Conservation (phyloP, 2,888 invertebrate species). For the Agriotes lineatus region DNA sequence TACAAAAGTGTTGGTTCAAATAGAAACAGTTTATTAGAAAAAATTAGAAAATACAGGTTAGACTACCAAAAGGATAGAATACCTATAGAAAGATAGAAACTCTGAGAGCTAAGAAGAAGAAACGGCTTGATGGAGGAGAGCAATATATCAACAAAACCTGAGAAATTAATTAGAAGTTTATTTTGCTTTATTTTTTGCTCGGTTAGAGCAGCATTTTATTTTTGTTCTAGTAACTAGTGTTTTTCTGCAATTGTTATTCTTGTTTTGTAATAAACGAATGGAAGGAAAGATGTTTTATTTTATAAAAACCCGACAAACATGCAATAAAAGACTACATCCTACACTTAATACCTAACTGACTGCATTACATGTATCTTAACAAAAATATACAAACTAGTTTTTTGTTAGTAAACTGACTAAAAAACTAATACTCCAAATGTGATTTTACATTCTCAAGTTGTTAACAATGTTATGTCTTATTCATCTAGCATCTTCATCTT, state of each 20-base stretch:
- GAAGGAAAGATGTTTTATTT: too few relatives aligned
- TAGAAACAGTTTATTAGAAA: not conserved
- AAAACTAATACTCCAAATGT: not conserved
- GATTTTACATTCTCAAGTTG: not conserved
- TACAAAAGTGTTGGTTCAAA: not conserved
- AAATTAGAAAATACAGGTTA: not conserved
- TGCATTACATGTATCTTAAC: too few relatives aligned
- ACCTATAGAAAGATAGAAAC: not conserved
- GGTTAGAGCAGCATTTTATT: too few relatives aligned
- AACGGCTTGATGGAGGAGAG: not conserved
- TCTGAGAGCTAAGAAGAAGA: not conserved
- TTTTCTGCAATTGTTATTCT: too few relatives aligned
- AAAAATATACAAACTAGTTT: too few relatives aligned
- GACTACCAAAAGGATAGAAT: not conserved
- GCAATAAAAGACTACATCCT: too few relatives aligned
- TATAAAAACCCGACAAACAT: too few relatives aligned
- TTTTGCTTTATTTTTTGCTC: too few relatives aligned
- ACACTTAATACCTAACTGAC: too few relatives aligned
- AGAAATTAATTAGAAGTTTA: not conserved
- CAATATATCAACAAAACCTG: not conserved
- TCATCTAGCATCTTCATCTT: not conserved
- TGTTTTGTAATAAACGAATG: too few relatives aligned
- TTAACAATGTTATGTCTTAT: not conserved
- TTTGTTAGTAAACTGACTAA: not conserved
- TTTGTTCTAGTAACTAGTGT: too few relatives aligned